Conservation (phyloP, 1,140 invertebrate species). For the Drosophila bipectinata region DNA sequence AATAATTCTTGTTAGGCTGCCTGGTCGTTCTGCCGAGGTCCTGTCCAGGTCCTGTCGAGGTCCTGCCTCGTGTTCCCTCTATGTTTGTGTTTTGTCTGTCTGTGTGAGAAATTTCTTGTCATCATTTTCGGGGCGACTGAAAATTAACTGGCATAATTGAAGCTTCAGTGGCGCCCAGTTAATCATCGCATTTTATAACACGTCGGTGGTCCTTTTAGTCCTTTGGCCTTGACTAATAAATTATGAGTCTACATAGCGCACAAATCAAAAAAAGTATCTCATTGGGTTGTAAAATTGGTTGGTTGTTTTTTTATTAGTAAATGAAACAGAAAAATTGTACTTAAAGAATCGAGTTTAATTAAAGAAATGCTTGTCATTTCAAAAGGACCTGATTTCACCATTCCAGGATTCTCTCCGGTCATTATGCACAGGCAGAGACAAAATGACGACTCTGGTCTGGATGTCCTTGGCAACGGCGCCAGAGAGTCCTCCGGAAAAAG, state of each 20-base stretch:
- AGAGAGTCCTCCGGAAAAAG: slow-evolving; percentile 41
- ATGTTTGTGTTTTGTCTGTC: slow-evolving; percentile 19
- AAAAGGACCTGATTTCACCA: no score
- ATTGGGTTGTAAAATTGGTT: no score
- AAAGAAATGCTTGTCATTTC: neutral
- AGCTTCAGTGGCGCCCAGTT: slow-evolving; percentile 57
- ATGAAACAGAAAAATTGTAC: neutral
- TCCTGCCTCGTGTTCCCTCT: slow-evolving; percentile 20
- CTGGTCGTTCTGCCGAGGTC: slow-evolving; percentile 4
- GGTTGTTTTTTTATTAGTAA: neutral
- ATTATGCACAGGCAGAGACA: slow-evolving; percentile 32
- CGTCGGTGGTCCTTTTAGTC: slow-evolving; percentile 26
- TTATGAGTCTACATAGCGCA: slow-evolving; percentile 52
- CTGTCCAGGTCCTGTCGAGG: slow-evolving; percentile 5
- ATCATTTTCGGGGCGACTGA: slow-evolving; percentile 72
- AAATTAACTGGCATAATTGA: slow-evolving; percentile 81
- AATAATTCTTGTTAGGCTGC: slow-evolving; percentile 72
- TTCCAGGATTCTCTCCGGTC: neutral
- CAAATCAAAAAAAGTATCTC: slow-evolving; percentile 46
- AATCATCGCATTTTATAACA: slow-evolving; percentile 65
- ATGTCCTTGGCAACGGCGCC: slow-evolving; percentile 55
- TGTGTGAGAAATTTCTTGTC: slow-evolving; percentile 71
- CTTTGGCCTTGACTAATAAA: slow-evolving; percentile 58
- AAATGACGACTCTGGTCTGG: slow-evolving; percentile 50
- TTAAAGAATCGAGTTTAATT: neutral